phyloP scores from a whole-genome alignment of 2,888 invertebrate genomes.

The Lycia hirtaria region DNA sequence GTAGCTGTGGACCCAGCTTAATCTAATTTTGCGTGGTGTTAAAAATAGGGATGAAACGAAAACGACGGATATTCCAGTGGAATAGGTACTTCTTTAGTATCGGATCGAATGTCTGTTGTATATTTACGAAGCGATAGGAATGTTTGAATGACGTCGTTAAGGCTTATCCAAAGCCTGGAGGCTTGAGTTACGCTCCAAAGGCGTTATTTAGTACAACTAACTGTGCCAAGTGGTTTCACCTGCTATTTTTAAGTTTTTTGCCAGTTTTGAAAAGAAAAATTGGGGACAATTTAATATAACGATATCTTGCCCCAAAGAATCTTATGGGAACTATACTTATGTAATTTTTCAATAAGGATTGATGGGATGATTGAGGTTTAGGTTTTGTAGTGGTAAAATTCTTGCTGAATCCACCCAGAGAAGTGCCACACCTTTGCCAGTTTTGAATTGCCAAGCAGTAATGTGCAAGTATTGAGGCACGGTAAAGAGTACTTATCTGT shows the following conservation, averaged over 20 bases:
- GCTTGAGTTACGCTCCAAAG: conserved; percentile 21
- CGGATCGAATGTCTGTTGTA: conserved; percentile 36
- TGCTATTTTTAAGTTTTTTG: neutral
- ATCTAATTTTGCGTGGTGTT: neutral
- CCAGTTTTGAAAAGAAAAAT: neutral
- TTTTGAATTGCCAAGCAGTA: too few relatives aligned
- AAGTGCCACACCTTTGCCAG: too few relatives aligned
- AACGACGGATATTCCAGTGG: neutral
- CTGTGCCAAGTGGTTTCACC: neutral
- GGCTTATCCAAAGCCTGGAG: conserved; percentile 47
- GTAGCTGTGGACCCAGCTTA: neutral
- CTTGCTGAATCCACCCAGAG: too few relatives aligned
- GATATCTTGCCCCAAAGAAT: too few relatives aligned
- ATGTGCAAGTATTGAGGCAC: too few relatives aligned
- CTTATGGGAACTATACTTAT: too few relatives aligned
- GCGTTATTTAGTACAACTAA: conserved; percentile 10
- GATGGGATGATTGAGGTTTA: too few relatives aligned
- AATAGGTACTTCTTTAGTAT: conserved; percentile 36
- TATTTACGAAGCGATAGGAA: conserved; percentile 40
- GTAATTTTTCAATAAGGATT: too few relatives aligned
- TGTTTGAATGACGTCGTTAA: conserved; percentile 48
- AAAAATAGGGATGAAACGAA: conserved; percentile 2
- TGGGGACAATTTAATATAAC: too few relatives aligned
- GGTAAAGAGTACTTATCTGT: too few relatives aligned
- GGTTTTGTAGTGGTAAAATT: too few relatives aligned